Evolutionary conservation across 2,113 vertebrate genomes (phyloP).

Genomic region (Zootoca vivipara): DNA sequence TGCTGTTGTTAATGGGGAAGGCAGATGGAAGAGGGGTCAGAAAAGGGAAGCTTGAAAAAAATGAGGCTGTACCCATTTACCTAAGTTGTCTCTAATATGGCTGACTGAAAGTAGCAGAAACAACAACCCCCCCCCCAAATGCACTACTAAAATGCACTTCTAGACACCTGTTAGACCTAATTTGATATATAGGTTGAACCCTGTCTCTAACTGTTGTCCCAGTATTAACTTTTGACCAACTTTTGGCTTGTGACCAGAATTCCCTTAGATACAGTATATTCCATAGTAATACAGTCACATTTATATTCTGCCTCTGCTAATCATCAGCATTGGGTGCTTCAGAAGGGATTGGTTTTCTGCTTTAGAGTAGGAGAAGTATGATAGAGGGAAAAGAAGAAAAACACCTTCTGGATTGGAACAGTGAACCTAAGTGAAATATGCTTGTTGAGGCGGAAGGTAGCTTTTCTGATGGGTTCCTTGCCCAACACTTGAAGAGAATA

Average conservation of each 20-base stretch:
- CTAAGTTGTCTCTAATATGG: conserved; percentile 6
- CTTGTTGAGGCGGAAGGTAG: background rate
- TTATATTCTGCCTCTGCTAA: background rate
- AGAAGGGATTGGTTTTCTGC: conserved; percentile 18
- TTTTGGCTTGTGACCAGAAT: conserved; percentile 19
- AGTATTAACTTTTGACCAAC: conserved; percentile 32
- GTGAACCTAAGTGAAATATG: background rate
- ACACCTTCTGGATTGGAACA: background rate
- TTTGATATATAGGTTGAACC: conserved; percentile 17
- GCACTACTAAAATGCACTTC: conserved; percentile 17
- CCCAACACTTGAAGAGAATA: background rate
- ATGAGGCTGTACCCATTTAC: conserved; percentile 22
- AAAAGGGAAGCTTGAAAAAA: background rate
- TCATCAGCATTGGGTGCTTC: conserved; percentile 24
- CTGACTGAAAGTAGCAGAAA: conserved; percentile 19
- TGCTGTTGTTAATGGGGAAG: background rate
- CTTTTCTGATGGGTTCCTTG: background rate
- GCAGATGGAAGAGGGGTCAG: background rate
- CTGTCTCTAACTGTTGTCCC: background rate
- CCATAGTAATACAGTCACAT: conserved; percentile 9
- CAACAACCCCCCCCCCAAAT: conserved; percentile 12
- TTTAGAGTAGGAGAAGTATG: conserved; percentile 1
- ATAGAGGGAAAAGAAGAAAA: rapidly evolving
- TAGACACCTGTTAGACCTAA: conserved; percentile 25
- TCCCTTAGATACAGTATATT: background rate